Percentiles rank a stretch among this genome's conserved stretches.
Conservation (phyloP, 2,888 invertebrate species). For the Coremacera marginata region DNA sequence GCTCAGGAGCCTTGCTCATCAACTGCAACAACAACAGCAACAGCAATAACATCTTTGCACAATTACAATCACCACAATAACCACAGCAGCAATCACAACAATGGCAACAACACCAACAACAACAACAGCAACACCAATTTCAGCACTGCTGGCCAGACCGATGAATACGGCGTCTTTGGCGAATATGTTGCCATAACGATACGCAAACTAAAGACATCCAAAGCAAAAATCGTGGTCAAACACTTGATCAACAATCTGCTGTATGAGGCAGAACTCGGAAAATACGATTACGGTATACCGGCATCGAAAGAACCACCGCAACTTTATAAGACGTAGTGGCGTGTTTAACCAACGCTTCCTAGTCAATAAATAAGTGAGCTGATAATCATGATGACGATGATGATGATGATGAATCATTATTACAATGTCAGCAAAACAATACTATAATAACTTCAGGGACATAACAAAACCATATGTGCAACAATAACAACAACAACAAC, state of each 20-base stretch:
- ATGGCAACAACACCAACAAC: constrained; percentile 32
- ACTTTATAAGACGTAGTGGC: constrained; percentile 61
- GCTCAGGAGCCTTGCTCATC: constrained; percentile 24
- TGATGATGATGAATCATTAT: constrained; percentile 24
- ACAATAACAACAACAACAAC: constrained; percentile 4
- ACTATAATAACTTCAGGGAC: constrained; percentile 11
- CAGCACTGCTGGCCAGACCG: constrained; percentile 50
- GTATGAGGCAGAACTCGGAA: constrained; percentile 66
- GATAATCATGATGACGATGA: background rate
- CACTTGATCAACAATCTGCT: constrained; percentile 66
- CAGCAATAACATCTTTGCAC: constrained; percentile 29
- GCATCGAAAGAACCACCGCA: constrained; percentile 66
- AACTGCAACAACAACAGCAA: constrained; percentile 33
- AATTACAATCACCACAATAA: constrained; percentile 2
- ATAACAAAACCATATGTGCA: constrained; percentile 27
- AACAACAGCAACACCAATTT: constrained; percentile 43
- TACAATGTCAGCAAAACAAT: constrained; percentile 2
- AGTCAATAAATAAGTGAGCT: constrained; percentile 20
- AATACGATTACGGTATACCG: constrained; percentile 66
- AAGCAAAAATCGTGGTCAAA: constrained; percentile 66
- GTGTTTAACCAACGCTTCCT: background rate
- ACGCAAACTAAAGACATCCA: constrained; percentile 64
- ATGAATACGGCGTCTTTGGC: constrained; percentile 66
- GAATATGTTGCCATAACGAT: constrained; percentile 67
- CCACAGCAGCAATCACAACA: constrained; percentile 19